Conservation (phyloP, 1,140 invertebrate species). For the Anastrepha obliqua region DNA sequence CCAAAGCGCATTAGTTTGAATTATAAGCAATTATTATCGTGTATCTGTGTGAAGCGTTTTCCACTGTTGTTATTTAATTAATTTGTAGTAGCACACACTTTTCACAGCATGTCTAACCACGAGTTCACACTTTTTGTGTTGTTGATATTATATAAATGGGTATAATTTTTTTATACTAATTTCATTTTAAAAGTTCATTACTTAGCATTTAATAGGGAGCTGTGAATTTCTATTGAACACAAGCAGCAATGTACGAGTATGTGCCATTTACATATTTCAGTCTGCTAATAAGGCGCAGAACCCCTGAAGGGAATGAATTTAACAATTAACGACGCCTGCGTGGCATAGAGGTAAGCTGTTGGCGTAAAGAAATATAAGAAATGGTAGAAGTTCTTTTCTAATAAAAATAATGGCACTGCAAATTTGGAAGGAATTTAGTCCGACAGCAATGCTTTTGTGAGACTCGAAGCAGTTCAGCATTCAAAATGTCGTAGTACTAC, state of each 20-base stretch:
- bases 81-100: background rate
- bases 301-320: background rate
- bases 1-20: background rate
- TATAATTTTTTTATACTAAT: slow-evolving; percentile 23
- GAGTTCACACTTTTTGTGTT: background rate
- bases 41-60: background rate
- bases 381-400: no score
- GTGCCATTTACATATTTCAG: background rate
- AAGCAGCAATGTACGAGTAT: background rate
- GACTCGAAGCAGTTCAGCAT: no score
- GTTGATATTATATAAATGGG: slow-evolving; percentile 3
- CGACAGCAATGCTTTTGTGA: no score
- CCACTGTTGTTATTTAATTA: background rate
- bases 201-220: slow-evolving; percentile 17
- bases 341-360: no score
- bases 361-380: no score
- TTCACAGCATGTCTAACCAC: background rate
- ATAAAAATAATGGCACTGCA: no score
- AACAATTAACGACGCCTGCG: background rate
- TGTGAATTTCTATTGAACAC: background rate
- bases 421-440: no score
- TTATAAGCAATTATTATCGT: background rate
- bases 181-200: slow-evolving; percentile 6
- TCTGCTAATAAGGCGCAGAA: slow-evolving; percentile 7
- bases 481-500: no score